Evolutionary conservation across 1,140 invertebrate species (phyloP).

Genomic region (Ceratina australensis): DNA sequence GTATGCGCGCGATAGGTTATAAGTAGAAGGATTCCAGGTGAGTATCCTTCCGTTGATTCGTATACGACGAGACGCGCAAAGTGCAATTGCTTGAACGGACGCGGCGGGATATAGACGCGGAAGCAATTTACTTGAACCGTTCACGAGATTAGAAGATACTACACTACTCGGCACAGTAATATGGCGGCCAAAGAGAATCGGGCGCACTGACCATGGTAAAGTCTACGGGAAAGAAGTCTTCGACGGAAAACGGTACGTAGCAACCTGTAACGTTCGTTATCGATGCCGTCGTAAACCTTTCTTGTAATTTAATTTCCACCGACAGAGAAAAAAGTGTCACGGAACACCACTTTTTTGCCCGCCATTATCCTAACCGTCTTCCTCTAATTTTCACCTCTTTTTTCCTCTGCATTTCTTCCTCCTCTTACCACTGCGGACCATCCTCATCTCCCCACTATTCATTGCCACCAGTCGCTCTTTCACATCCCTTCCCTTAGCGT

Average conservation of each 20-base stretch:
- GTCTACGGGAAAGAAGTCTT: neutral
- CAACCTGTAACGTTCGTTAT: too few relatives aligned
- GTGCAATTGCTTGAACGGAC: neutral
- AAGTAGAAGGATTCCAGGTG: neutral
- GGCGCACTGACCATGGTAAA: neutral
- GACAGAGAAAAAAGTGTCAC: neutral
- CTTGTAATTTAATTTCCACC: neutral
- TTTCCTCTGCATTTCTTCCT: neutral
- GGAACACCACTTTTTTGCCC: neutral
- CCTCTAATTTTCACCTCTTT: conserved; percentile 9
- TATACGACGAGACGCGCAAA: too few relatives aligned
- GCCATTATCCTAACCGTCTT: conserved; percentile 30
- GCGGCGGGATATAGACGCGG: neutral
- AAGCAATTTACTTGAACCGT: neutral
- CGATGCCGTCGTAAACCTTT: neutral
- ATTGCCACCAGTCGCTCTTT: neutral
- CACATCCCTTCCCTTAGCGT: neutral
- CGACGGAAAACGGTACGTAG: neutral
- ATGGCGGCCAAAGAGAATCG: conserved; percentile 26
- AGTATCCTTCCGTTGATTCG: too few relatives aligned
- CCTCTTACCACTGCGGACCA: neutral
- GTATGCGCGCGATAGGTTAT: conserved; percentile 4
- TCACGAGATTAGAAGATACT: conserved; percentile 12
- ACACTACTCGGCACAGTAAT: conserved; percentile 26
- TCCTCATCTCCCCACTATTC: neutral